Conservation (phyloP, 1,140 invertebrate species). For the Ceratosolen fusciceps region DNA sequence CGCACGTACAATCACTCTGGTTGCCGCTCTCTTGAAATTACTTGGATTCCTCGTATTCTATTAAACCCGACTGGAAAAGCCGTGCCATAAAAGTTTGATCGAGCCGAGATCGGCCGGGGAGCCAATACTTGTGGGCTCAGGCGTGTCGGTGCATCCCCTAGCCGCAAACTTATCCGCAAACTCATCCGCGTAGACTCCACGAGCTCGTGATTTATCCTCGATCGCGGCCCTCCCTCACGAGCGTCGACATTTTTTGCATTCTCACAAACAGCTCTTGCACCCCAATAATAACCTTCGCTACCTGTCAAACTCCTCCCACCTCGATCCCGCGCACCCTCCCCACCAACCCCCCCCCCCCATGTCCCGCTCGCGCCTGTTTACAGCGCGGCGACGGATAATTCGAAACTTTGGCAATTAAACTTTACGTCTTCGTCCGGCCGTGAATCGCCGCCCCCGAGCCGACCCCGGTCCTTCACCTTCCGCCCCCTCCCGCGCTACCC, state of each 20-base stretch:
- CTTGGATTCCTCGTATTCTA: background rate
- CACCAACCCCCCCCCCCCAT: too few species aligned
- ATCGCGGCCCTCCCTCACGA: too few species aligned
- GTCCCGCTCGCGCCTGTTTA: too few species aligned
- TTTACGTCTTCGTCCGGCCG: background rate
- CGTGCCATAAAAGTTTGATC: background rate
- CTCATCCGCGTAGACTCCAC: slow-evolving; percentile 3
- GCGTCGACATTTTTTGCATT: too few species aligned
- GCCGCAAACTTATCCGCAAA: background rate
- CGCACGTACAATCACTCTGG: too few species aligned
- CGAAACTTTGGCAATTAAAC: background rate
- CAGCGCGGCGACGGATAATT: background rate
- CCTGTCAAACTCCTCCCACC: too few species aligned
- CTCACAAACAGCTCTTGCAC: too few species aligned
- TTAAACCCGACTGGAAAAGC: background rate
- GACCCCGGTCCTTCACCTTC: too few species aligned
- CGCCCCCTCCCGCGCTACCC: too few species aligned
- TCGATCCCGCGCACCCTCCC: too few species aligned
- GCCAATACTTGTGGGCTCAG: background rate
- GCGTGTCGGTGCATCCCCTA: background rate
- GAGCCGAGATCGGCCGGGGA: background rate
- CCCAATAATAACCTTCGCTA: too few species aligned
- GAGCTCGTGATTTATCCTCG: background rate
- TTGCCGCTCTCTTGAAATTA: background rate
- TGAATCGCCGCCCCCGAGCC: too few species aligned